phyloP scores from a whole-genome alignment of 2,113 vertebrate genomes.

The Cricetomys ansorgei region DNA sequence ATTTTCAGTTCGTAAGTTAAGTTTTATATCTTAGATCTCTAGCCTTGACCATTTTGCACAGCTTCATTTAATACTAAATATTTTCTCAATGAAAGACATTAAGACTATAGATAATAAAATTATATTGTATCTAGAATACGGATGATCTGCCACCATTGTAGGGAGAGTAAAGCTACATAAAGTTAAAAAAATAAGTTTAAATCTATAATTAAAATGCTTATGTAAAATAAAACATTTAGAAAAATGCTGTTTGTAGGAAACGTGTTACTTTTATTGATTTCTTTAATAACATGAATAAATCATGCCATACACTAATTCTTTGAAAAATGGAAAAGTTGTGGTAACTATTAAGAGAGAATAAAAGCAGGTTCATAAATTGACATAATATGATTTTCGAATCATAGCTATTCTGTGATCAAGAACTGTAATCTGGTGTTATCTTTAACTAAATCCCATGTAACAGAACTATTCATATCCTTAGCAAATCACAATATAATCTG shows the following conservation, averaged over 20 bases:
- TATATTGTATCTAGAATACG: neutral
- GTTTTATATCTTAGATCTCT: neutral
- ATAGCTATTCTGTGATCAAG: neutral
- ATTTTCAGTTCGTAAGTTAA: neutral
- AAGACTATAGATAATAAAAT: neutral
- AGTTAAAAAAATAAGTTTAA: neutral
- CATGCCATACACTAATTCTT: neutral
- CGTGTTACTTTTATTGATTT: neutral
- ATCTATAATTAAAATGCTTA: neutral
- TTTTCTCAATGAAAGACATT: neutral
- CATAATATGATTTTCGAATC: neutral
- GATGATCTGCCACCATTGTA: neutral
- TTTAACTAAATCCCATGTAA: neutral
- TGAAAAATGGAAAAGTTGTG: neutral
- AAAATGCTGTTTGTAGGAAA: neutral
- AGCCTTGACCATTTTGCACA: neutral
- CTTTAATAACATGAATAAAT: neutral
- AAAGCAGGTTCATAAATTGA: neutral
- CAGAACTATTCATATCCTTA: neutral
- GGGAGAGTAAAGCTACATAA: neutral
- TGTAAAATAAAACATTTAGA: neutral
- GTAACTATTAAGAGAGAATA: neutral
- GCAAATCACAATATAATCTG: neutral
- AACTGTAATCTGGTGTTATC: neutral
- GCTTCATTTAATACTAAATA: neutral